Evolutionary conservation across 2,113 vertebrate genomes (phyloP).

Genomic region (Mus musculus): DNA sequence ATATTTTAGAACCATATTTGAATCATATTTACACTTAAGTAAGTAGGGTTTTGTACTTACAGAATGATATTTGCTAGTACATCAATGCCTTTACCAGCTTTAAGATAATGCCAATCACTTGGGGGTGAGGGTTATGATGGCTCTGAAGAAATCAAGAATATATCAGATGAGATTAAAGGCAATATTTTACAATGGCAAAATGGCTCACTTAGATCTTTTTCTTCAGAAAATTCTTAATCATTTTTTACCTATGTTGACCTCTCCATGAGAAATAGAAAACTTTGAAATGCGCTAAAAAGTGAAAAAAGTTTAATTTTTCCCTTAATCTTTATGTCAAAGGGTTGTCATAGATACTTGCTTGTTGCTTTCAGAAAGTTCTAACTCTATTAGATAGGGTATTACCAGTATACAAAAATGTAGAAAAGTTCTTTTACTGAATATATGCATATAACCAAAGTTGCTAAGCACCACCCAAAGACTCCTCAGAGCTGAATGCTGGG

Average conservation of each 20-base stretch:
- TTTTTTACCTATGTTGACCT: not conserved
- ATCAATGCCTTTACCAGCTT: not conserved
- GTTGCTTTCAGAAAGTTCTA: not conserved
- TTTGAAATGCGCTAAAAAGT: not conserved
- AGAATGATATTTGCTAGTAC: not conserved
- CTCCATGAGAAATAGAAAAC: not conserved
- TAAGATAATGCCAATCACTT: not conserved
- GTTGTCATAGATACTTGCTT: not conserved
- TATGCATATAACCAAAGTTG: not conserved
- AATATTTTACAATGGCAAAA: not conserved
- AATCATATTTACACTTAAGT: not conserved
- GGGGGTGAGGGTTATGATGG: not conserved
- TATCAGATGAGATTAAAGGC: not conserved
- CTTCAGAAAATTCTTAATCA: not conserved
- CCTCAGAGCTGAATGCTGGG: not conserved
- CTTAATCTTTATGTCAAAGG: conserved; percentile 17
- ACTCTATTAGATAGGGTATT: not conserved
- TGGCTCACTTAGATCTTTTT: not conserved
- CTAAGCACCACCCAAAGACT: not conserved
- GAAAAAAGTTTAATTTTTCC: not conserved
- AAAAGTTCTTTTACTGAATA: not conserved
- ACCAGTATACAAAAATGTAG: not conserved
- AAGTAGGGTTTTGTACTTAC: not conserved
- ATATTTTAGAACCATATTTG: conserved; percentile 36
- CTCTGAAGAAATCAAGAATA: not conserved